Conservation (phyloP, 2,113 vertebrate genomes). For the Blennius ocellaris region DNA sequence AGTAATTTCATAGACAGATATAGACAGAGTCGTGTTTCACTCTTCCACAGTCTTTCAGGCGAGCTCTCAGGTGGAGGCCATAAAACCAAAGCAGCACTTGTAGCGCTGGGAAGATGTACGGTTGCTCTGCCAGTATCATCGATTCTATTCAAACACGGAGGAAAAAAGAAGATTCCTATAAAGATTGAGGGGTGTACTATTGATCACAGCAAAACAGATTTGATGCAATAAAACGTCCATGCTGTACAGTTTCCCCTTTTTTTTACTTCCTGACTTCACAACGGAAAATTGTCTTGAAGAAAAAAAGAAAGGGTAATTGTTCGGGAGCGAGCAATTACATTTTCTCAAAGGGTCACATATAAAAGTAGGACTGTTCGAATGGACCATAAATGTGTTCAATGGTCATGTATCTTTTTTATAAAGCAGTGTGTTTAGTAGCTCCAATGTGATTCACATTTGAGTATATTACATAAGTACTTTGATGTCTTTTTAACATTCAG, state of each 20-base stretch:
- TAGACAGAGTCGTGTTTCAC: neutral
- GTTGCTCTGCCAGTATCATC: constrained; percentile 13
- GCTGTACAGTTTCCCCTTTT: neutral
- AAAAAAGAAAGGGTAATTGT: too few relatives aligned
- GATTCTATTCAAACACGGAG: constrained; percentile 13
- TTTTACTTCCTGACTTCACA: neutral
- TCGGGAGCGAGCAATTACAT: too few relatives aligned
- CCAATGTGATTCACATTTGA: too few relatives aligned
- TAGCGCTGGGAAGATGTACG: constrained; percentile 12
- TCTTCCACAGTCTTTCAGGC: constrained; percentile 6
- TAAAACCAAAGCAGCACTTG: constrained; percentile 5
- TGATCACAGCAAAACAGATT: neutral
- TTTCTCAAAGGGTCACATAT: too few relatives aligned
- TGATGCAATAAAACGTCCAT: neutral
- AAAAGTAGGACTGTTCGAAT: too few relatives aligned
- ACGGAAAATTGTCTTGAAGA: too few relatives aligned
- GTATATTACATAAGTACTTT: too few relatives aligned
- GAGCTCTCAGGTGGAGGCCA: neutral
- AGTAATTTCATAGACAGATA: constrained; percentile 11
- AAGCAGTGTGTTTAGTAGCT: too few relatives aligned
- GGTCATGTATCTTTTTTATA: too few relatives aligned
- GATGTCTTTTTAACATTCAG: too few relatives aligned
- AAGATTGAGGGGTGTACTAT: neutral
- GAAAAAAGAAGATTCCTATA: constrained; percentile 4
- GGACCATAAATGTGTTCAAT: too few relatives aligned